Percentiles rank a stretch among this genome's conserved stretches.
These are phyloP conservation scores for Furcula furcula DNA, from an alignment of 2,888 invertebrate species.

Conservation along the genomic window DNA sequence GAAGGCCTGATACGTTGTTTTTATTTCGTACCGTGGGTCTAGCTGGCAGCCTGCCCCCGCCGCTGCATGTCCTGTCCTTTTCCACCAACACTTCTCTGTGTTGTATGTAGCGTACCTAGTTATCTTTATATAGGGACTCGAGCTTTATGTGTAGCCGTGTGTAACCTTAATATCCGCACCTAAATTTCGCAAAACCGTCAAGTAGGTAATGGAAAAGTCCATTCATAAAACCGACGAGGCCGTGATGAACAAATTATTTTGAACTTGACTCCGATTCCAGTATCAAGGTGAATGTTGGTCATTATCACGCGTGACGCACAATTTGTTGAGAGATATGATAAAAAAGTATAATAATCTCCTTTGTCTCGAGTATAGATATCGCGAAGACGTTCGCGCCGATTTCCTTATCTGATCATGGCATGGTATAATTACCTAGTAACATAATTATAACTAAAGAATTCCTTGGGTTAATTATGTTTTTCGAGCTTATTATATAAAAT, in stretches of 20 bases:
- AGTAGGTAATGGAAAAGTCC: neutral
- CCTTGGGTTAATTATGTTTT: too few species aligned
- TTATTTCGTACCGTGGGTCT: too few species aligned
- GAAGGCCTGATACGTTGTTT: too few species aligned
- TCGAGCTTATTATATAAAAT: too few species aligned
- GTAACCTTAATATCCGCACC: too few species aligned
- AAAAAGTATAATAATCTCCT: constrained; percentile 37
- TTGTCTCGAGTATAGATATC: constrained; percentile 39
- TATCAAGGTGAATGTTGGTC: constrained; percentile 40
- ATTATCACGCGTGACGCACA: constrained; percentile 50
- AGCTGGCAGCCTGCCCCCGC: too few species aligned
- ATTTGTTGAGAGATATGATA: constrained; percentile 45
- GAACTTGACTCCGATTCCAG: constrained; percentile 51
- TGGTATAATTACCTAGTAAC: constrained; percentile 9
- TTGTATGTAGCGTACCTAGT: too few species aligned
- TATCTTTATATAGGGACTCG: too few species aligned
- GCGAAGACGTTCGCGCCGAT: constrained; percentile 10
- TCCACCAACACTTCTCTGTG: too few species aligned
- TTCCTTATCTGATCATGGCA: constrained; percentile 15
- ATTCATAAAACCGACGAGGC: neutral
- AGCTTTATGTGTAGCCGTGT: too few species aligned
- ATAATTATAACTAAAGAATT: neutral
- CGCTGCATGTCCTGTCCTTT: too few species aligned
- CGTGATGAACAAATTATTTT: constrained; percentile 12
- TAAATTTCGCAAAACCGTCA: too few species aligned